phyloP scores from a whole-genome alignment of 1,140 invertebrate genomes.

The Catajapyx aquilonaris region DNA sequence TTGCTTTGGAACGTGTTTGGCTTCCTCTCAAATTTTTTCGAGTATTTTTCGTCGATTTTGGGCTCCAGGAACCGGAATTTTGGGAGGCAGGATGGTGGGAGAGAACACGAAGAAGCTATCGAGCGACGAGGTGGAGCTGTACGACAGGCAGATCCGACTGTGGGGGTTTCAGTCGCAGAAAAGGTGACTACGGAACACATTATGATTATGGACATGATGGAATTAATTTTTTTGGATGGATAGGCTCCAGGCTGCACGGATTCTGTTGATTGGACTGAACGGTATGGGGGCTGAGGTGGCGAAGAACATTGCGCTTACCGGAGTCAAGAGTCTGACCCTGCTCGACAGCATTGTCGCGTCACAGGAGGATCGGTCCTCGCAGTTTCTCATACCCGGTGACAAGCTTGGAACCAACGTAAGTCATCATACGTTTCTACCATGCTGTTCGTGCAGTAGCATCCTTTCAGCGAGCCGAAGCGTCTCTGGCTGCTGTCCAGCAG shows the following conservation, averaged over 20 bases:
- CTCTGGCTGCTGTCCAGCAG: conserved; percentile 46
- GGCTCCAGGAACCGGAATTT: too few relatives aligned
- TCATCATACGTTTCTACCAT: conserved; percentile 4
- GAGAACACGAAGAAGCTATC: conserved; percentile 29
- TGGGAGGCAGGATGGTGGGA: too few relatives aligned
- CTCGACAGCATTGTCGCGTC: conserved; percentile 57
- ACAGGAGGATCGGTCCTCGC: conserved; percentile 47
- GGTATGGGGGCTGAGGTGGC: conserved; percentile 86
- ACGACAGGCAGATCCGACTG: conserved; percentile 92
- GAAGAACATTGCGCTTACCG: conserved; percentile 89
- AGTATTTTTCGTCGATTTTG: too few relatives aligned
- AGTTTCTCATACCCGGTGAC: conserved; percentile 50
- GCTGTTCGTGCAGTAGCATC: too few relatives aligned
- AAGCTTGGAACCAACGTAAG: conserved; percentile 46
- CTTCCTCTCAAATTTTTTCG: too few relatives aligned
- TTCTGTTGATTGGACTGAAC: conserved; percentile 71
- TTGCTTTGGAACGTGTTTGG: too few relatives aligned
- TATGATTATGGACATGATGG: conserved; percentile 7
- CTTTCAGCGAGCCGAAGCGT: conserved; percentile 69
- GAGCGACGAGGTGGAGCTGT: conserved; percentile 82
- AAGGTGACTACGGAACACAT: conserved; percentile 28
- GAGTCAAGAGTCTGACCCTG: conserved; percentile 74
- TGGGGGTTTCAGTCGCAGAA: conserved; percentile 98
- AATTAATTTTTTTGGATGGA: too few relatives aligned
- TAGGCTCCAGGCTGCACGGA: conserved; percentile 63